Percentiles rank a stretch among this genome's conserved stretches.
phyloP scores from a whole-genome alignment of 1,140 invertebrate species.

The Rhagoletis zephyria region DNA sequence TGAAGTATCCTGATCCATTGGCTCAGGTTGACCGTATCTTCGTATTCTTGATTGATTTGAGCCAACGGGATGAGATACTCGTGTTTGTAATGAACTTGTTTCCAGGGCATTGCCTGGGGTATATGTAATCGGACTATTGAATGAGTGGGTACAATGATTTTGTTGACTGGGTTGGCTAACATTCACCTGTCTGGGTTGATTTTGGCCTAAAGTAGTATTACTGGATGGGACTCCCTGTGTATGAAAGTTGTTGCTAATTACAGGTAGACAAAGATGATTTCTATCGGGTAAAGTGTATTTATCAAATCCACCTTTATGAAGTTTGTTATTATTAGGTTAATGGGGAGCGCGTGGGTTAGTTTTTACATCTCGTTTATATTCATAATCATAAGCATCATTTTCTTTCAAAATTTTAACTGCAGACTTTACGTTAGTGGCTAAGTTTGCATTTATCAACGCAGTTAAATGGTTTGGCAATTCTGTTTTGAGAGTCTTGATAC shows the following conservation, averaged over 20 bases:
- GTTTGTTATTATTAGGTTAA: conserved; percentile 3
- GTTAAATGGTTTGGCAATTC: conserved; percentile 22
- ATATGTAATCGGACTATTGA: neutral
- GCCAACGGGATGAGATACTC: neutral
- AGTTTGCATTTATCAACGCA: conserved; percentile 1
- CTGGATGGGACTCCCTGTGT: conserved; percentile 3
- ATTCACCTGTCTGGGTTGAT: neutral
- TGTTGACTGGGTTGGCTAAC: neutral
- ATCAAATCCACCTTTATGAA: neutral
- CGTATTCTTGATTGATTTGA: too few species aligned
- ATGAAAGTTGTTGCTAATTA: neutral
- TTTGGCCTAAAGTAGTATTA: conserved; percentile 11
- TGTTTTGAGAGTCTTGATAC: conserved; percentile 9
- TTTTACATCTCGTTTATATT: conserved; percentile 21
- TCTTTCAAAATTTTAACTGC: conserved; percentile 47
- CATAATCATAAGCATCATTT: conserved; percentile 27
- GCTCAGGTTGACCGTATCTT: too few species aligned
- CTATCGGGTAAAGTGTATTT: neutral
- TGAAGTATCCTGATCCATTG: too few species aligned
- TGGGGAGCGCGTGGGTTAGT: neutral
- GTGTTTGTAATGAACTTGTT: conserved; percentile 2
- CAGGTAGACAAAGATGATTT: neutral
- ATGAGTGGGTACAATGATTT: neutral
- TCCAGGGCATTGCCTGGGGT: neutral
- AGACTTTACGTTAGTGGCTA: neutral